Conservation (phyloP, 2,113 vertebrate species). For the Ahaetulla prasina region DNA sequence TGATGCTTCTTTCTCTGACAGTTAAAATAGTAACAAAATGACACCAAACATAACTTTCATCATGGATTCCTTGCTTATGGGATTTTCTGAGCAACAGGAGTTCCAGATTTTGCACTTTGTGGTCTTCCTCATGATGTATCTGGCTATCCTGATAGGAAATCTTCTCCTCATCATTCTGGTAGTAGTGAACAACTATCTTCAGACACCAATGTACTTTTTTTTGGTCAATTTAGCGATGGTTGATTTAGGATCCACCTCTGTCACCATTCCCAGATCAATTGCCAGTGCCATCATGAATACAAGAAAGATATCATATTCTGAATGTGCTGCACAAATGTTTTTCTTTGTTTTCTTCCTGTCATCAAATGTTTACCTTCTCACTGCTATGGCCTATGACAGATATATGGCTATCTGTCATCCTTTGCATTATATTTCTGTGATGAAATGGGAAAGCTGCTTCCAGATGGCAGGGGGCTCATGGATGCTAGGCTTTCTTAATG, state of each 20-base stretch:
- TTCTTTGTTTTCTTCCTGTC: background rate
- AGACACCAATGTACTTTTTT: constrained; percentile 4
- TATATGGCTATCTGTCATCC: constrained; percentile 10
- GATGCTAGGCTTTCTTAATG: background rate
- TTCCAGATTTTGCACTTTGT: background rate
- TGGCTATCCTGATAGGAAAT: background rate
- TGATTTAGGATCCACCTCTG: background rate
- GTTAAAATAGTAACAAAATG: background rate
- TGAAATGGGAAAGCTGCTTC: background rate
- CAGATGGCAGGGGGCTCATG: background rate
- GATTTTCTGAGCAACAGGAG: background rate
- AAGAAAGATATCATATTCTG: background rate
- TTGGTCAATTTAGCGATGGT: background rate
- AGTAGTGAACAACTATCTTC: background rate
- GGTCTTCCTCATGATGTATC: background rate
- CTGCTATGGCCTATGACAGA: background rate
- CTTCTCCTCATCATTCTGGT: background rate
- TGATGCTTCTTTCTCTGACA: no score
- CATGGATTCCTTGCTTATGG: background rate
- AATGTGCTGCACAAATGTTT: background rate
- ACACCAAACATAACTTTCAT: background rate
- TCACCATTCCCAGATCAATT: background rate
- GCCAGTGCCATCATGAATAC: background rate
- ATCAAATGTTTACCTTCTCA: background rate
- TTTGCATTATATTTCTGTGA: background rate